Evolutionary conservation across 2,797 vertebrate species (phyloP).

Genomic region (Pogoniulus pusillus): DNA sequence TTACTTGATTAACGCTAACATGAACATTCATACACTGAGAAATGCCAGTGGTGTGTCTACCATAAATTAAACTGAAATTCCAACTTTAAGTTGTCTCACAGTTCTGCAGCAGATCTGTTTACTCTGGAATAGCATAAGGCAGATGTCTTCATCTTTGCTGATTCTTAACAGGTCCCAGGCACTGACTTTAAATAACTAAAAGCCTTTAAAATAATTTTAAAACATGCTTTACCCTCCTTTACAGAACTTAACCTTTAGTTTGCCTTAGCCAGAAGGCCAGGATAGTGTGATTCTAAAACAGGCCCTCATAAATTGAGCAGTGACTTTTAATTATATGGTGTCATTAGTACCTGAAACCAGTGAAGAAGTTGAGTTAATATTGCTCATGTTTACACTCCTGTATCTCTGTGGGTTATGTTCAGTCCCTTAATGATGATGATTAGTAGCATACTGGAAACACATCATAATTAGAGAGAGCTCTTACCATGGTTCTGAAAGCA

Average conservation of each 20-base stretch:
- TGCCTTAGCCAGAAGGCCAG: neutral
- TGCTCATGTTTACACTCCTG: conserved; percentile 22
- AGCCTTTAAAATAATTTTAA: conserved; percentile 40
- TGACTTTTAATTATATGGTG: neutral
- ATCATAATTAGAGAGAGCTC: conserved; percentile 30
- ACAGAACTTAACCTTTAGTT: conserved; percentile 13
- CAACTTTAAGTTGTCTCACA: neutral
- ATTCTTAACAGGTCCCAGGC: conserved; percentile 21
- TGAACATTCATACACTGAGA: neutral
- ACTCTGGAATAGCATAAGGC: conserved; percentile 22
- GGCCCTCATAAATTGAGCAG: neutral
- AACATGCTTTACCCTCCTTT: neutral
- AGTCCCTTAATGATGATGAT: conserved; percentile 41
- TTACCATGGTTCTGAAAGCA: neutral
- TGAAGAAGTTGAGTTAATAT: conserved; percentile 36
- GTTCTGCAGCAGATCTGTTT: conserved; percentile 19
- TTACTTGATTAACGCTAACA: conserved; percentile 29
- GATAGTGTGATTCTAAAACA: neutral
- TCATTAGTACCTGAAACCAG: conserved; percentile 32
- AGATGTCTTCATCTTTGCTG: conserved; percentile 48
- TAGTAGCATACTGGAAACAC: conserved; percentile 37
- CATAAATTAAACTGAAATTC: conserved; percentile 45
- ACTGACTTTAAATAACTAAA: conserved; percentile 40
- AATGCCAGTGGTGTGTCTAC: neutral
- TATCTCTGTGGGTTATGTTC: neutral